A percentile compares a stretch with the other conserved stretches of the same genome.
phyloP scores from a whole-genome alignment of 2,113 vertebrate genomes.

The Pycnonotus jocosus region DNA sequence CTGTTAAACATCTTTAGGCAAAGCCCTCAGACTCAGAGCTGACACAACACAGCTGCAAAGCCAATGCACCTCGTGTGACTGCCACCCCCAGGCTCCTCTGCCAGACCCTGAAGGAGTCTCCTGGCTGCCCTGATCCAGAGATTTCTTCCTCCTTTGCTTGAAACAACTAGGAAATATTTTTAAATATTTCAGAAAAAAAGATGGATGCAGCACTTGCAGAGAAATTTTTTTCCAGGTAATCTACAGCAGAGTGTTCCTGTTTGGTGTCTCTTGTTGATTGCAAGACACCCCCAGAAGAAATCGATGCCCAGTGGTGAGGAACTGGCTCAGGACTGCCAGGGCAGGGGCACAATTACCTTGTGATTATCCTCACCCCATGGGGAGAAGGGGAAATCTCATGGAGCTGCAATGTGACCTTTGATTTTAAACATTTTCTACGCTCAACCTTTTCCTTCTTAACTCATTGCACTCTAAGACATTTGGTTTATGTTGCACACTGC shows the following conservation, averaged over 20 bases:
- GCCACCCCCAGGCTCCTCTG: background rate
- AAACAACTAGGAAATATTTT: background rate
- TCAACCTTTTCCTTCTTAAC: background rate
- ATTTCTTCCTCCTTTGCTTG: background rate
- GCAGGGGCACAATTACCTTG: background rate
- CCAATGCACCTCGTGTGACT: fast-evolving
- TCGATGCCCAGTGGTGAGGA: background rate
- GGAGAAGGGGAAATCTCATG: background rate
- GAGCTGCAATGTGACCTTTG: background rate
- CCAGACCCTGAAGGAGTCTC: background rate
- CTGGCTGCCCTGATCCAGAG: background rate
- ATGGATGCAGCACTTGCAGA: background rate
- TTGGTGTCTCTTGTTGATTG: background rate
- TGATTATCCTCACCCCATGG: background rate
- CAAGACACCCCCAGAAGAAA: background rate
- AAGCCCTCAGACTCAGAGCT: background rate
- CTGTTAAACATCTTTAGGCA: background rate
- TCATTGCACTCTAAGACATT: background rate
- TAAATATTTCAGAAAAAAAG: background rate
- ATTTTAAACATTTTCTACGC: background rate
- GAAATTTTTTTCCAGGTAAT: background rate
- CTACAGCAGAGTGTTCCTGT: background rate
- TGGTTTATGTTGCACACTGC: background rate
- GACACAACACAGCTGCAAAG: background rate
- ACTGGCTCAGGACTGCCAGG: background rate